A percentile compares a stretch with the other conserved stretches of the same genome.
Conservation (phyloP, 2,113 vertebrate genomes). For the Tragelaphus imberbis region DNA sequence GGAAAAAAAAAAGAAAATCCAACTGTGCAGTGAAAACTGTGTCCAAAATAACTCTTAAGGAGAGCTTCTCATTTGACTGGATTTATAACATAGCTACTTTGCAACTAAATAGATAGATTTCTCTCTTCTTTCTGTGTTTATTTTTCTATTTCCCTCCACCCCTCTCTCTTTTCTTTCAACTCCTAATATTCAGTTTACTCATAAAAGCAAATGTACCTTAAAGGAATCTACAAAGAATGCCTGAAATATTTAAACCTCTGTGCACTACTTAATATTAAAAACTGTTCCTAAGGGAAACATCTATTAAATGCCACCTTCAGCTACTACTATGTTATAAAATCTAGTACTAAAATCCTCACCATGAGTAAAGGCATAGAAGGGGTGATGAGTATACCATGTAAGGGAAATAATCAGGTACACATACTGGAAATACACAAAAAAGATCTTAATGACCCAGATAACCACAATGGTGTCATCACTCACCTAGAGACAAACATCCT, state of each 20-base stretch:
- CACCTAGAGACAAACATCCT: background rate
- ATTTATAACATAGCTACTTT: background rate
- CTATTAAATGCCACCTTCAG: background rate
- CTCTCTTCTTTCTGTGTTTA: background rate
- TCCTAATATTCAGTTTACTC: fast-evolving
- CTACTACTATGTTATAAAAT: background rate
- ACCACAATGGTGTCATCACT: background rate
- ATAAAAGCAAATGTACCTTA: background rate
- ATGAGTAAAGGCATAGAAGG: background rate
- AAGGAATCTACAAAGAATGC: background rate
- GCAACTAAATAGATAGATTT: background rate
- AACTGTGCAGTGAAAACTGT: background rate
- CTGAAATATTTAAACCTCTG: background rate
- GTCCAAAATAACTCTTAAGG: background rate
- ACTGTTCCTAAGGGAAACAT: background rate
- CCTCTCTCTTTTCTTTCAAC: no score
- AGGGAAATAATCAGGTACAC: background rate
- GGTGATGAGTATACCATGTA: fast-evolving
- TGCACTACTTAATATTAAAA: background rate
- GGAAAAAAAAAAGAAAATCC: background rate
- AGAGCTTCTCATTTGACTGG: background rate
- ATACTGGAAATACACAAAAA: background rate
- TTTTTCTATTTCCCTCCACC: background rate
- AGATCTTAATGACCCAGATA: background rate
- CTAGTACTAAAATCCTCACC: background rate